These are phyloP conservation scores for Trinectes maculatus DNA, from an alignment of 2,113 vertebrate genomes.

Conservation along the genomic window DNA sequence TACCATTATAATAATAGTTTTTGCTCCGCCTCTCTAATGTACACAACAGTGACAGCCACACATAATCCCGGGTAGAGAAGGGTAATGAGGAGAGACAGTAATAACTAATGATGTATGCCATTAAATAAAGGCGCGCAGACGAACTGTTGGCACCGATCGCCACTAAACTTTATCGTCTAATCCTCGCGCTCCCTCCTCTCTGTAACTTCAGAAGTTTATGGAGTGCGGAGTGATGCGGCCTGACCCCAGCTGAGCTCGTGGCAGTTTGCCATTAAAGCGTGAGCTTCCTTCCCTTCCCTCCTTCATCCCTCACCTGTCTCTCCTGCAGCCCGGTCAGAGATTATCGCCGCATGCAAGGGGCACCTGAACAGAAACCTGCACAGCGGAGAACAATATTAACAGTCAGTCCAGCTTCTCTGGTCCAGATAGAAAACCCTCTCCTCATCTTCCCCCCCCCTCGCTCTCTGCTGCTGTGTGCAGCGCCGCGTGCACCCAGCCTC, in stretches of 20 bases:
- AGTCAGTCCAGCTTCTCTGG: slow-evolving; percentile 17
- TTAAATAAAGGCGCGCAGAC: slow-evolving; percentile 40
- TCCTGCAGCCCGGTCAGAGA: slow-evolving; percentile 49
- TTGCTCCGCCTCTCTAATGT: not conserved
- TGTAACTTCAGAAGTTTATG: slow-evolving; percentile 49
- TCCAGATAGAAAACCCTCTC: not conserved
- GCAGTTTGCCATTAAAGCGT: slow-evolving; percentile 52
- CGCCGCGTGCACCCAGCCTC: slow-evolving; percentile 13
- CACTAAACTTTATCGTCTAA: slow-evolving; percentile 49
- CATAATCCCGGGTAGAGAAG: not conserved
- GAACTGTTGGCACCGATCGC: slow-evolving; percentile 27
- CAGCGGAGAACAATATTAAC: slow-evolving; percentile 35
- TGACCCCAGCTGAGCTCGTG: slow-evolving; percentile 46
- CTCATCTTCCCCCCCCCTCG: not conserved
- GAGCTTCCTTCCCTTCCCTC: slow-evolving; percentile 19
- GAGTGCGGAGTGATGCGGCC: slow-evolving; percentile 21
- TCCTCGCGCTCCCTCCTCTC: slow-evolving; percentile 20
- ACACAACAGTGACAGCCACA: slow-evolving; percentile 1
- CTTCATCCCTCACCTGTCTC: slow-evolving; percentile 57
- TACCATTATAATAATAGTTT: not conserved
- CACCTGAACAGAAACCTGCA: slow-evolving; percentile 31
- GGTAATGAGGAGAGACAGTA: slow-evolving; percentile 8
- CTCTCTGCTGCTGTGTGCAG: slow-evolving; percentile 2
- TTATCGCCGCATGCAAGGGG: slow-evolving; percentile 42
- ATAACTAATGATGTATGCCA: slow-evolving; percentile 37